Evolutionary conservation across 2,797 vertebrate genomes (phyloP).

Genomic region (Melopsittacus undulatus): DNA sequence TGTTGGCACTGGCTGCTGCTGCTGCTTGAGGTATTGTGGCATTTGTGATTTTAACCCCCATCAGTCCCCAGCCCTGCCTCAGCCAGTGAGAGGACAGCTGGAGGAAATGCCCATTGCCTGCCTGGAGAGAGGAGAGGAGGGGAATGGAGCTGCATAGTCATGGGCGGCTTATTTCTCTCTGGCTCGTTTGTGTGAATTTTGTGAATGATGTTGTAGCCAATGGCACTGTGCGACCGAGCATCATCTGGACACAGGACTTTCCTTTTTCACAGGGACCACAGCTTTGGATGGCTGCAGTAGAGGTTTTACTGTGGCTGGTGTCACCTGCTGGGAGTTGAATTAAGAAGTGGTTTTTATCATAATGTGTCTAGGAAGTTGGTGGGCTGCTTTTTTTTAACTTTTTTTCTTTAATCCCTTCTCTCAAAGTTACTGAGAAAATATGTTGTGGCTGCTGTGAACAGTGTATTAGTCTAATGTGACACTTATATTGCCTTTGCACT

Average conservation of each 20-base stretch:
- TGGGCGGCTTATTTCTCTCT: background rate
- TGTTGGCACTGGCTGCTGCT: conserved; percentile 11
- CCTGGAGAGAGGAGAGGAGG: background rate
- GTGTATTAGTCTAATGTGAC: background rate
- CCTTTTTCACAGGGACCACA: background rate
- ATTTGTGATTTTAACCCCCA: conserved; percentile 74
- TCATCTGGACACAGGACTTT: background rate
- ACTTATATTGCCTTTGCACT: background rate
- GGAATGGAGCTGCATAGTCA: background rate
- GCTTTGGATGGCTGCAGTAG: background rate
- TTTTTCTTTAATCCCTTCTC: background rate
- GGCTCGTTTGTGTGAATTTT: background rate
- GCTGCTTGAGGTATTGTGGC: conserved; percentile 38
- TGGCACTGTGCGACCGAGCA: background rate
- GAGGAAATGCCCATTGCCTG: fast-evolving
- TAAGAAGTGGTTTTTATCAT: fast-evolving
- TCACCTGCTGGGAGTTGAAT: background rate
- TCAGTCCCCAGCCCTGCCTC: background rate
- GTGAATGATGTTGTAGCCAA: background rate
- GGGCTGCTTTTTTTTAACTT: background rate
- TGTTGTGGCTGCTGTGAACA: fast-evolving
- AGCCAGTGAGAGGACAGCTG: background rate
- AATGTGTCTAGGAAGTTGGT: background rate
- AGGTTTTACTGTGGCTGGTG: background rate
- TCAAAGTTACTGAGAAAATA: background rate